phyloP scores from a whole-genome alignment of 2,797 vertebrate genomes.

The Sebastes elongatus region DNA sequence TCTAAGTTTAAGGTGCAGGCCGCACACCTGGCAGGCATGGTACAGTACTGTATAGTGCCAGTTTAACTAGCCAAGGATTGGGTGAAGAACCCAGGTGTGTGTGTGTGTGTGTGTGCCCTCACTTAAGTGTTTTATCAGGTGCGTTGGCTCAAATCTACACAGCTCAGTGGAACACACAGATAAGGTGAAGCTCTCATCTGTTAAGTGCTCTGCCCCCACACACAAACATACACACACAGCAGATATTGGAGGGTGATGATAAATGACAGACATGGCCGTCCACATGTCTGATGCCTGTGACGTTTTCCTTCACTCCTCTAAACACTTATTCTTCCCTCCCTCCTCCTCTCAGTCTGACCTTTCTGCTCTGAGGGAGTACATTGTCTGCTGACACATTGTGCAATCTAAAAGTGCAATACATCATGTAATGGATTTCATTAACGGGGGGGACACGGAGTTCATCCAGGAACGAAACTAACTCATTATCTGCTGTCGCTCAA shows the following conservation, averaged over 20 bases:
- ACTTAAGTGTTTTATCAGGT: slow-evolving; percentile 70
- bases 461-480: slow-evolving; percentile 3
- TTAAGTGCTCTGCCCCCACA: slow-evolving; percentile 40
- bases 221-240: slow-evolving; percentile 2
- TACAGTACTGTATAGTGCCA: background rate
- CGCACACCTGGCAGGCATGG: background rate
- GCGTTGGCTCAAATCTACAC: slow-evolving; percentile 46
- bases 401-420: slow-evolving; percentile 27
- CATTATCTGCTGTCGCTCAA: background rate
- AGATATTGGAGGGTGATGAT: slow-evolving; percentile 90
- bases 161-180: slow-evolving; percentile 30
- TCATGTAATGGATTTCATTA: slow-evolving; percentile 34
- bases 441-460: slow-evolving; percentile 17
- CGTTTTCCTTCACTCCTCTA: slow-evolving; percentile 58
- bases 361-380: slow-evolving; percentile 59
- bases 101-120: background rate
- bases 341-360: slow-evolving; percentile 65
- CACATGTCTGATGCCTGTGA: slow-evolving; percentile 72
- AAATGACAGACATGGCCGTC: slow-evolving; percentile 79
- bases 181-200: slow-evolving; percentile 57
- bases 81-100: slow-evolving; percentile 3
- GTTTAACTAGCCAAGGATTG: background rate
- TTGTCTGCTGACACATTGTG: slow-evolving; percentile 51
- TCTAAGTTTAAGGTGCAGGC: background rate
- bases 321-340: slow-evolving; percentile 36